Conservation (phyloP, 2,113 vertebrate species). For the Oreochromis spilurus region DNA sequence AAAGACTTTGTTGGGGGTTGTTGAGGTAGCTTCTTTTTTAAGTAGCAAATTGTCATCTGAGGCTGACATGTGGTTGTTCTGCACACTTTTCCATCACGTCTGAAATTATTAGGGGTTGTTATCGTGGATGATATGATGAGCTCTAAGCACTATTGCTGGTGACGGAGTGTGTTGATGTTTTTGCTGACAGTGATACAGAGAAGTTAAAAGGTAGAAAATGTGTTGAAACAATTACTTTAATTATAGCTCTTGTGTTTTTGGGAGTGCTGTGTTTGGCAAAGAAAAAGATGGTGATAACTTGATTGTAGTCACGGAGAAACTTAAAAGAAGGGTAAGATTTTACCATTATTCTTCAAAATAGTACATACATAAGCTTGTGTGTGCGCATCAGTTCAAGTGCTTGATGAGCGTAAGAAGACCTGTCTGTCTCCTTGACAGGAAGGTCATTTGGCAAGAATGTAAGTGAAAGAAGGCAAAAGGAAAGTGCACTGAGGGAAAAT, state of each 20-base stretch:
- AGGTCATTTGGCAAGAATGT: constrained; percentile 47
- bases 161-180: neutral
- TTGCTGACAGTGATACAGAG: neutral
- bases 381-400: neutral
- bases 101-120: neutral
- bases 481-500: neutral
- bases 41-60: neutral
- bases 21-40: neutral
- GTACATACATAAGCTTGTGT: neutral
- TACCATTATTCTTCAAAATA: neutral
- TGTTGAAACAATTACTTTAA: neutral
- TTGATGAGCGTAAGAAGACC: constrained; percentile 19
- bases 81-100: neutral
- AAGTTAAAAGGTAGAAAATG: neutral
- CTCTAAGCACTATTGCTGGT: constrained; percentile 4
- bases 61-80: neutral
- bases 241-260: neutral
- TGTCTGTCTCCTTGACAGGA: constrained; percentile 57
- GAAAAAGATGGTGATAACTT: neutral
- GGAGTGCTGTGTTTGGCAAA: neutral
- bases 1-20: neutral
- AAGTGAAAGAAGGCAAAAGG: constrained; percentile 23
- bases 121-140: neutral
- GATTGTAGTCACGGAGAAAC: neutral
- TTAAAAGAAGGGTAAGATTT: neutral